Evolutionary conservation across 2,797 vertebrate species (phyloP).

Genomic region (Taeniopygia guttata): DNA sequence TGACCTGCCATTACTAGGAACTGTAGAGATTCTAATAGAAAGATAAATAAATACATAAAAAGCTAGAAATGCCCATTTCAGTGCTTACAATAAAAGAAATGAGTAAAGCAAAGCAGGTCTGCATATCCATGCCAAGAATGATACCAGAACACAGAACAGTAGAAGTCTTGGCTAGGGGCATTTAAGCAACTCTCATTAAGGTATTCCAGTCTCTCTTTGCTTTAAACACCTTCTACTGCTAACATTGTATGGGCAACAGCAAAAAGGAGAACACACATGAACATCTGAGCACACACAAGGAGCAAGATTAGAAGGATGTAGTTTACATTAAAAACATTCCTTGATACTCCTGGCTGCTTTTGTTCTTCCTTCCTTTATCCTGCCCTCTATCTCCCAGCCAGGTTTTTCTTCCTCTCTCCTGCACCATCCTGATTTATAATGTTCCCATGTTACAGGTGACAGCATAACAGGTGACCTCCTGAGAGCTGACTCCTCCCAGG

Average conservation of each 20-base stretch:
- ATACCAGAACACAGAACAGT: not conserved
- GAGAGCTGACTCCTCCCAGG: not conserved
- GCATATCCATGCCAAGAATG: not conserved
- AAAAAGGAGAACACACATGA: not conserved
- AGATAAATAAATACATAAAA: not conserved
- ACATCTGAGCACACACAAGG: not conserved
- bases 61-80: not conserved
- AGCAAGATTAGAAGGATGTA: not conserved
- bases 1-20: not conserved
- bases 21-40: not conserved
- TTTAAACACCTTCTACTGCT: not conserved
- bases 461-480: not conserved
- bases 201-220: not conserved
- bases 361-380: not conserved
- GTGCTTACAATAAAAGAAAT: not conserved
- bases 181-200: not conserved
- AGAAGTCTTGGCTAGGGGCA: not conserved
- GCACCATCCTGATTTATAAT: not conserved
- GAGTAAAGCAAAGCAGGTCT: not conserved
- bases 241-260: not conserved
- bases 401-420: not conserved
- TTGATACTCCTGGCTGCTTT: not conserved
- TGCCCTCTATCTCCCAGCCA: not conserved
- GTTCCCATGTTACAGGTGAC: not conserved
- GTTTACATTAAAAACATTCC: not conserved